phyloP scores from a whole-genome alignment of 2,113 vertebrate species.

The Cyrtonyx montezumae region DNA sequence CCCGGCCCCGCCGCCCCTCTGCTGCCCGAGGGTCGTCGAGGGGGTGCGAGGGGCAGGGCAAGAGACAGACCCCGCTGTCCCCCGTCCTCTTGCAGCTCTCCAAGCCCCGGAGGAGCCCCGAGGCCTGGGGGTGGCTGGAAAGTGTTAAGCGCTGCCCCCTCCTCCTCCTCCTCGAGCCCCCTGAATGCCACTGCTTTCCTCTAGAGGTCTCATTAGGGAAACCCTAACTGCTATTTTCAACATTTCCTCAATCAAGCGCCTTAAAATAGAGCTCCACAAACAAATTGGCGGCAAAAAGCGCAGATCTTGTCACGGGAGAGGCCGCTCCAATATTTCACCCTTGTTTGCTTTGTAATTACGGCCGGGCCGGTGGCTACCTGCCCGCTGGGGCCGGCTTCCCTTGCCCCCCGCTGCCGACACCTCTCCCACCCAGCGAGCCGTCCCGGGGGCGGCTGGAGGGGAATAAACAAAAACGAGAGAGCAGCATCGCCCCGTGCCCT shows the following conservation, averaged over 20 bases:
- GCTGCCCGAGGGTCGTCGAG: neutral
- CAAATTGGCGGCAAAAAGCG: slow-evolving; percentile 77
- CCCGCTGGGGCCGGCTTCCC: slow-evolving; percentile 1
- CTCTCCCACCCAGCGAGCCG: neutral
- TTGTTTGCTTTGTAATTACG: slow-evolving; percentile 83
- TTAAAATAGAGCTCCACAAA: slow-evolving; percentile 84
- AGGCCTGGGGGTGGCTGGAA: slow-evolving; percentile 32
- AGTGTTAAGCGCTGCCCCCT: slow-evolving; percentile 74
- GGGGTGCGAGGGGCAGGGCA: neutral
- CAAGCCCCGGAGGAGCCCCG: neutral
- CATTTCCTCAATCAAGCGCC: slow-evolving; percentile 84
- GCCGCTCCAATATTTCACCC: slow-evolving; percentile 75
- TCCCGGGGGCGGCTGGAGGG: no score
- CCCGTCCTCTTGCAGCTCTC: neutral
- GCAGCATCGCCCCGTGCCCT: neutral
- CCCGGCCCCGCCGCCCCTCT: no score
- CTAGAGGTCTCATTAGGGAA: slow-evolving; percentile 86
- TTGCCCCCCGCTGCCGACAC: neutral
- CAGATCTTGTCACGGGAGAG: slow-evolving; percentile 76
- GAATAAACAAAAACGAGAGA: neutral
- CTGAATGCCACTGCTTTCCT: slow-evolving; percentile 76
- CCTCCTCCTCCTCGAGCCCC: slow-evolving; percentile 51
- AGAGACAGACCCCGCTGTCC: neutral
- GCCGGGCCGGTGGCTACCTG: slow-evolving; percentile 67
- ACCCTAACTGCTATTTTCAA: slow-evolving; percentile 81